These are phyloP conservation scores for Xenopus tropicalis DNA, from an alignment of 2,113 vertebrate genomes.

Conservation along the genomic window UCB_Xtro_10.0 CM004446.2:14459501-14460000, in stretches of 20 bases:
- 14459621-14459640: constrained; percentile 64
- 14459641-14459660: constrained; percentile 53
- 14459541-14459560: constrained; percentile 71
- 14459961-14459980: too few relatives aligned
- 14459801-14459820: too few relatives aligned
- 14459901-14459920: too few relatives aligned
- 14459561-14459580: constrained; percentile 73
- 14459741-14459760: too few relatives aligned
- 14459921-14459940: too few relatives aligned
- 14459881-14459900: too few relatives aligned
- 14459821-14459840: too few relatives aligned
- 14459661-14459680: constrained; percentile 38
- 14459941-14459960: too few relatives aligned
- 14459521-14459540: constrained; percentile 88
- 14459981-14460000: too few relatives aligned
- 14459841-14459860: too few relatives aligned
- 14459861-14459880: too few relatives aligned
- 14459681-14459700: constrained; percentile 46
- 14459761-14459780: not conserved
- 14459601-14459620: constrained; percentile 62
- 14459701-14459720: constrained; percentile 43
- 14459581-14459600: constrained; percentile 60
- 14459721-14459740: not conserved
- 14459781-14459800: not conserved
- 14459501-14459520: constrained; percentile 68